Base-by-base conservation (phyloP, 2,113 vertebrate genomes). In the Sinocyclocheilus anophthalmus region DNA sequence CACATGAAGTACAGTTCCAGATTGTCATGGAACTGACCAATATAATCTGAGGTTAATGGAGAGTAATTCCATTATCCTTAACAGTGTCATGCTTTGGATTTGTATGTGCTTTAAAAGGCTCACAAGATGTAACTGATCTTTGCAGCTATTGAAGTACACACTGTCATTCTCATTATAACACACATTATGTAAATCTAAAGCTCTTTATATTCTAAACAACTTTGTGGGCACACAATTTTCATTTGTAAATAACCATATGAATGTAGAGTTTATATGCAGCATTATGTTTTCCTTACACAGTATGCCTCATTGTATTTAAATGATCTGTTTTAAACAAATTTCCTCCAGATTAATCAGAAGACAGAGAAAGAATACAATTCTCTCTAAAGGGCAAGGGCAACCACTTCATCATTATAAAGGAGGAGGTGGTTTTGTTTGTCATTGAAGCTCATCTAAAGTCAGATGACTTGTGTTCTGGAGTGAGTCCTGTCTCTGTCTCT, bases 11-110 rank as follows among this genome's bases (percentile, higher is more conserved):
- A 81, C 77, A 86, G 78, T 79, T 79, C 45, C 48, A 67, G 84
- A 84, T 45, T 79, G 50, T 53, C 26, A 77, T 70, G 63, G 63
- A 67, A 61, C 37, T 75, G 78, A 81, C 78, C 39, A 42, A 20
- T 45, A 86, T 86, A 72, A 81, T 61, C 14, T 33, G 50, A 75
- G 78, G 79, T 86, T 86, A 86, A 81, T 75, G 50, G n/a, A 86
- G 77, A 81, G 50, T 42, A 81, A 86, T 82, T 63, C 26, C 55
- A 26, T 30, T 45, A 33, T 30, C 69, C 57, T 72, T 81, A 63
- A 57, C 20, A 76, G 53, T 75, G 33, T 63, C 22, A 69, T 81
- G 55, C 65, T 73, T 86, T 82, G 13, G 63, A 48, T 75, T 26
- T 16, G 11, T 67, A 81, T 67, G 39, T 48, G 18, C 50, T 37